A percentile compares a stretch with the other conserved stretches of the same genome.
Evolutionary conservation across 2,113 vertebrate genomes (phyloP).

Genomic region (Lipotes vexillifer): DNA sequence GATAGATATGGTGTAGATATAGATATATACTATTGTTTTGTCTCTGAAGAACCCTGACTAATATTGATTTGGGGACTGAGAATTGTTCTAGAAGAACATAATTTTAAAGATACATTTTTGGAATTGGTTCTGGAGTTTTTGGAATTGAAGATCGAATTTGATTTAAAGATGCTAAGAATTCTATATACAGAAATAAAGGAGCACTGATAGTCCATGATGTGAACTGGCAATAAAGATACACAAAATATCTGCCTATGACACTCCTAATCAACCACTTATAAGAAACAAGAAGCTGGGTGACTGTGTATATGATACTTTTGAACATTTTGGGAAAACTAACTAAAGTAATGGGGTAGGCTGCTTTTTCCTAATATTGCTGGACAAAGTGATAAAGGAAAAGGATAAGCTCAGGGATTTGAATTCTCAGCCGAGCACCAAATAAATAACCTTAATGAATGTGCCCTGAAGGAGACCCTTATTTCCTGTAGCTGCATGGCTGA

Average conservation of each 20-base stretch:
- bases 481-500: background rate
- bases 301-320: background rate
- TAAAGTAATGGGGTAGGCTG: background rate
- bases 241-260: background rate
- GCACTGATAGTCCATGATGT: background rate
- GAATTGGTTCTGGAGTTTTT: background rate
- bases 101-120: background rate
- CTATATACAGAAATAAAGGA: background rate
- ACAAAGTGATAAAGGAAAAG: background rate
- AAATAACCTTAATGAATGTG: background rate
- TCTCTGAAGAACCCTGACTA: background rate
- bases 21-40: background rate
- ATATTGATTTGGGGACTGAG: background rate
- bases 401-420: background rate
- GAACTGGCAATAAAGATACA: background rate
- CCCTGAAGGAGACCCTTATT: background rate
- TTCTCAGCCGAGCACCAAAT: background rate
- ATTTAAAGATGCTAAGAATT: background rate
- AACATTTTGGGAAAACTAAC: background rate
- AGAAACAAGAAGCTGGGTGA: background rate
- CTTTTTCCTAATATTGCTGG: background rate
- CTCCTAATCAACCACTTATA: background rate
- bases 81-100: background rate
- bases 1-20: background rate
- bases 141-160: background rate